Base-by-base conservation (phyloP, 2,797 vertebrate species). In the Pipistrellus pygmaeus region DNA sequence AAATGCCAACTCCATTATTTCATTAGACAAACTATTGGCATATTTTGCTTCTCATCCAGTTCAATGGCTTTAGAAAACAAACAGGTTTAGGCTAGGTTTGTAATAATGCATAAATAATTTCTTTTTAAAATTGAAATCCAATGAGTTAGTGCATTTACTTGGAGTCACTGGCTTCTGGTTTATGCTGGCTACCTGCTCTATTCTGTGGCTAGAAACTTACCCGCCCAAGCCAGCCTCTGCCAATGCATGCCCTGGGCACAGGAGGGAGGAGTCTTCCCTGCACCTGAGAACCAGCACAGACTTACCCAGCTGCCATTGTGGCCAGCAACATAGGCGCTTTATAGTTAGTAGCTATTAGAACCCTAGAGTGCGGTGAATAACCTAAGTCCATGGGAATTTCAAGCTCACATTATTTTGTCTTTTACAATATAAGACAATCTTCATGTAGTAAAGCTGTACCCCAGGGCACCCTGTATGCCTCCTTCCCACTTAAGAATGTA, bases 121-220 rank as follows among this genome's bases (percentile, higher is more conserved):
- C n/a, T 86, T 93, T 90, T 84, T 8, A 82, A 88, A 95, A 51
- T 27, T 10, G 41, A 92, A 53, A 41, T 44, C 20, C 30, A 73
- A 86, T 8, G 20, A 60, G 46, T 72, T 17, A 44, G 15, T 53
- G 11, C 32, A 27, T 68, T 73, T 90, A 38, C n/a, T 88, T 53
- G 51, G 25, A 30, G 41, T 38, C 60, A n/a, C 41, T 51, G 46
- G 64, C 64, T 53, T 48, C 23, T 0, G 41, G 51, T 15, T 81
- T 51, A 44, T 66, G 44, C 85, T 17, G 2, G 64, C 25, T 11
- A 76, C 3, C 64, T 86, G 13, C 8, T 86, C 23, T 84, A 62
- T 25, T 53, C 30, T 8, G 17, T 21, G 13, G 85, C 18, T 68
- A 82, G 44, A 92, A 44, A 55, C 60, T 64, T 66, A 81, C 11